Percentiles rank a stretch among this genome's conserved stretches.
These are phyloP conservation scores for Drosophila tropicalis DNA, from an alignment of 1,140 invertebrate species.

Conservation along the genomic window DNA sequence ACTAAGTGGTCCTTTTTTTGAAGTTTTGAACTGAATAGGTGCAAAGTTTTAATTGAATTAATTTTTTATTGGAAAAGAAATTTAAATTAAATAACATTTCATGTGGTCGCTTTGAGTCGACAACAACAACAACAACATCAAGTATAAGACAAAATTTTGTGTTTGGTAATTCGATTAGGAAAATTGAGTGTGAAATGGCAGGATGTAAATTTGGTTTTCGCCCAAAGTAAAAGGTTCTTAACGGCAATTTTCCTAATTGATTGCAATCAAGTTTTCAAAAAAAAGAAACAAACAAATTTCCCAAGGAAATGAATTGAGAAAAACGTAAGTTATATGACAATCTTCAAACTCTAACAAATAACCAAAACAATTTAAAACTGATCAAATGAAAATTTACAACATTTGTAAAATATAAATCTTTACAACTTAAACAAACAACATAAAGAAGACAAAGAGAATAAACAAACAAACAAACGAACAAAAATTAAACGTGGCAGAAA, in stretches of 20 bases:
- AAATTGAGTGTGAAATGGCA: slow-evolving; percentile 2
- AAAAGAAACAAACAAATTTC: not conserved
- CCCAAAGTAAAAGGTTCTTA: not conserved
- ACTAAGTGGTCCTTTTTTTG: not conserved
- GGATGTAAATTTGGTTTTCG: slow-evolving; percentile 6
- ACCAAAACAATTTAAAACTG: not conserved
- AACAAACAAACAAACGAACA: slow-evolving; percentile 34
- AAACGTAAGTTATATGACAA: not conserved
- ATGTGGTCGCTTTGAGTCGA: not conserved
- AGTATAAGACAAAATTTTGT: not conserved
- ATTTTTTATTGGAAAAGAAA: slow-evolving; percentile 51
- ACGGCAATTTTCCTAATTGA: not conserved
- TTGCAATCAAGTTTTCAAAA: not conserved
- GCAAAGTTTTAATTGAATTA: slow-evolving; percentile 63
- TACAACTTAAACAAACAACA: slow-evolving; percentile 24
- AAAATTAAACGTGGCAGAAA: slow-evolving; percentile 40
- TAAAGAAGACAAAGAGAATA: slow-evolving; percentile 42
- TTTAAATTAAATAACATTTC: slow-evolving; percentile 15
- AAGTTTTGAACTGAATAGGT: slow-evolving; percentile 38
- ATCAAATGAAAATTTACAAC: not conserved
- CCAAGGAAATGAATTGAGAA: not conserved
- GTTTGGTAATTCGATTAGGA: slow-evolving; percentile 7
- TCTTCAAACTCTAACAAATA: not conserved
- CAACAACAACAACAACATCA: no score
- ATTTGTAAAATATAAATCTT: not conserved